phyloP scores from a whole-genome alignment of 1,140 invertebrate genomes.

The Tenebrio molitor region DNA sequence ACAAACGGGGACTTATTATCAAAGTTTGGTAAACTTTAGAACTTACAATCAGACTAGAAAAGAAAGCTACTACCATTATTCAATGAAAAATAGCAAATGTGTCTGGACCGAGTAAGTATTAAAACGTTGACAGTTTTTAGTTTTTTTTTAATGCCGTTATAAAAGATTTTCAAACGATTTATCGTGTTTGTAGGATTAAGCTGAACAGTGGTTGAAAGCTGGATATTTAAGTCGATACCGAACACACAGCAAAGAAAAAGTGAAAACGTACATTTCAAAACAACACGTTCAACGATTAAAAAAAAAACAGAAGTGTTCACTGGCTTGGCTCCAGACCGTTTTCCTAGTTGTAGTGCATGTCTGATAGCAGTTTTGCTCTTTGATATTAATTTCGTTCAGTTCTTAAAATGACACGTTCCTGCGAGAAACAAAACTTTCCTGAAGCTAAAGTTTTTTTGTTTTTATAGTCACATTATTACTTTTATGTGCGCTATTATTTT shows the following conservation, averaged over 20 bases:
- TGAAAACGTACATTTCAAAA: constrained; percentile 34
- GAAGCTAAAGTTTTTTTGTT: not conserved
- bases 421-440: not conserved
- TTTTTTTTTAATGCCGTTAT: no score
- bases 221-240: constrained; percentile 10
- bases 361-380: constrained; percentile 29
- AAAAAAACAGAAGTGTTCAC: constrained; percentile 29
- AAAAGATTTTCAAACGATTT: no score
- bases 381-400: constrained; percentile 33
- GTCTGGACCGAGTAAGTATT: constrained; percentile 14
- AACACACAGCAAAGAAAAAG: constrained; percentile 15
- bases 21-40: constrained; percentile 31
- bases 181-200: constrained; percentile 9
- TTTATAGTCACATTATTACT: not conserved
- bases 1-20: constrained; percentile 24
- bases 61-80: constrained; percentile 33
- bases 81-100: constrained; percentile 37
- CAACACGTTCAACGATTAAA: constrained; percentile 29
- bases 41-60: constrained; percentile 36
- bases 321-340: constrained; percentile 30
- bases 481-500: not conserved
- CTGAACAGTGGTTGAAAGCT: constrained; percentile 1
- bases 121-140: constrained; percentile 13
- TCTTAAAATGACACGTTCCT: constrained; percentile 24
- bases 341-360: constrained; percentile 25